Base-by-base conservation (phyloP, 2,888 invertebrate species). In the Watsonalla cultraria region DNA sequence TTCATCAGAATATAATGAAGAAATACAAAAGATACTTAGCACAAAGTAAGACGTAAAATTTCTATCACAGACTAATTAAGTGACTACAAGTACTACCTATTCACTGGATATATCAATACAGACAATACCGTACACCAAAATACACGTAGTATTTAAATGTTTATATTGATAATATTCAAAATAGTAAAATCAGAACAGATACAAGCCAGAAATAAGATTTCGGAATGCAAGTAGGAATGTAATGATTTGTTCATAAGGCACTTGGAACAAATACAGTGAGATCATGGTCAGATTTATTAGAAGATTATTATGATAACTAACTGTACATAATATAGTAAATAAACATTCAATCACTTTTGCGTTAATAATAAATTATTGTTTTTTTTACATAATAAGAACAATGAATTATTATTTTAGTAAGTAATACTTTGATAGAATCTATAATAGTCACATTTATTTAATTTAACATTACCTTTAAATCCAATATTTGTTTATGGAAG, bases 191-290 rank as follows among this genome's bases (percentile, higher is more conserved):
- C 51, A 45, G 51, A 52, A 54, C 4, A 50, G 42, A 45, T 50
- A 48, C 49, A 47, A 37, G 13, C 53, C 52, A 56, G 55, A 33
- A 52, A 52, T 46, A 51, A 51, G 42, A 34, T 54, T 52, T 52
- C 50, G 84, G 80, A 86, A 84, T 86, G 81, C 78, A 73, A 69
- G 66, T 80, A 82, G 84, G 84, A 87, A 86, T 89, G 84, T 76
- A 78, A 80, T 72, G 74, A 86, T 86, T 87, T 86, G 84, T 85
- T 87, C 84, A 76, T 90, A 90, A 90, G 90, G 89, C 90, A 90
- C 88, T 89, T 89, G 81, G 82, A 90, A 90, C 86, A 86, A 88
- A 88, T 86, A 86, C 74, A 79, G 68, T 72, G 75, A 83, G 77
- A 80, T 79, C 77, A 72, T 76, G 76, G 70, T 78, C 72, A 73